Base-by-base conservation (phyloP, 2,113 vertebrate species). In the Antechinus stuartii region DNA sequence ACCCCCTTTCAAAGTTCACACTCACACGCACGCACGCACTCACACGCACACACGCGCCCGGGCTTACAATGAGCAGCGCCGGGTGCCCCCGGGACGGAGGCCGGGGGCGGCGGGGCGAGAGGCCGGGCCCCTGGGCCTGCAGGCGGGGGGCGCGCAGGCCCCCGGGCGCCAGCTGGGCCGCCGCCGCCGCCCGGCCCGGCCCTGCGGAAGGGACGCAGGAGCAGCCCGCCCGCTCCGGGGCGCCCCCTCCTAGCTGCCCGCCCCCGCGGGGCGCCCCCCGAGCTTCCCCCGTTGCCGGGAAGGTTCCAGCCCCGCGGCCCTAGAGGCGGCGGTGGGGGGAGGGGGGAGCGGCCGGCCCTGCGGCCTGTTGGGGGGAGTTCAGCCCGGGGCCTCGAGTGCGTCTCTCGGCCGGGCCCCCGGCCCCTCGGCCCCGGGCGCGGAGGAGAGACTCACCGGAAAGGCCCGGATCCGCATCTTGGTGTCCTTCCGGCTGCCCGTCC, bases 401-500 rank as follows among this genome's bases (percentile, higher is more conserved):
- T 91, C 95, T 93, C 84, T 42, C 91, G 89, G 95, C 94, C 93
- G 92, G 91, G 76, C n/a, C 92, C 98, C 97, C 94, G 56, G 84
- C 91, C 97, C 96, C 95, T 93, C 84, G 95, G 97, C 89, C 91
- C 97, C 98, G 98, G 98, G 11, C 93, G 95, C 96, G 96, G 56
- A 35, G 25, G 0, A 53, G 91, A 61, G 68, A 99, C 99, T 99
- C 98, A 99, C 99, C 98, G 99, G 99, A 99, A 99, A 99, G 98
- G 99, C 99, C 98, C 99, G 99, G 99, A 99, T 99, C 99, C 99
- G 99, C 99, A 99, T 99, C 99, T 99, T 99, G 99, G 99, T 99
- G 99, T 99, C 99, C 99, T 99, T 99, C 99, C 99, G 99, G 98
- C 99, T 99, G 98, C 99, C 99, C 97, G 98, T 98, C 98, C 99